phyloP scores from a whole-genome alignment of 2,888 invertebrate species.

The Agriopis marginaria region DNA sequence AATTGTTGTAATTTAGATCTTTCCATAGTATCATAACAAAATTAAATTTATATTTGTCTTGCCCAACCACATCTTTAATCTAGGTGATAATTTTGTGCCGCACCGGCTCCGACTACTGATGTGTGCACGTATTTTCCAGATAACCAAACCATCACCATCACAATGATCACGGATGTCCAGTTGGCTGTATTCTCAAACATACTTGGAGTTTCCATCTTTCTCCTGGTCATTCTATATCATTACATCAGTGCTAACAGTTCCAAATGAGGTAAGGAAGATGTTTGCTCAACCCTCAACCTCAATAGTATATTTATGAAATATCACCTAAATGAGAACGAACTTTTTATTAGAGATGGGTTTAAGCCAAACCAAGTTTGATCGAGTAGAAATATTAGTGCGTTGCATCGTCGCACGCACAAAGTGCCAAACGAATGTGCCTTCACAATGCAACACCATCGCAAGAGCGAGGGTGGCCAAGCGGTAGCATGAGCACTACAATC shows the following conservation, averaged over 20 bases:
- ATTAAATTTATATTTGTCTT: not conserved
- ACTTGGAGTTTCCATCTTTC: conserved; percentile 95
- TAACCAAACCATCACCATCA: conserved; percentile 1
- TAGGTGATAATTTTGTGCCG: not conserved
- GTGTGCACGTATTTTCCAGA: conserved; percentile 12
- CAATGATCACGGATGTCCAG: conserved; percentile 98
- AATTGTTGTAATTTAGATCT: not conserved
- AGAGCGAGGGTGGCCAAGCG: no score
- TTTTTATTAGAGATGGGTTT: no score
- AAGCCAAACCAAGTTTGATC: no score
- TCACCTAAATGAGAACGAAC: not conserved
- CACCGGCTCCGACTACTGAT: not conserved
- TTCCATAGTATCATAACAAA: not conserved
- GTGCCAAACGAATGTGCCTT: no score
- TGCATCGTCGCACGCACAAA: no score
- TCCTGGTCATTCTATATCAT: conserved; percentile 98
- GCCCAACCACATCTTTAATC: not conserved
- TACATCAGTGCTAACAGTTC: conserved; percentile 96
- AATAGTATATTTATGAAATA: not conserved
- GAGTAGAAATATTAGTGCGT: no score
- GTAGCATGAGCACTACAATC: no score
- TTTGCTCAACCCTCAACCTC: not conserved
- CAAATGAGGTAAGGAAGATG: conserved; percentile 69
- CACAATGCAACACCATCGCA: no score
- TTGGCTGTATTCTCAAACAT: conserved; percentile 98